These are phyloP conservation scores for Gouania willdenowi DNA, from an alignment of 2,797 vertebrate species.

Conservation along the genomic window DNA sequence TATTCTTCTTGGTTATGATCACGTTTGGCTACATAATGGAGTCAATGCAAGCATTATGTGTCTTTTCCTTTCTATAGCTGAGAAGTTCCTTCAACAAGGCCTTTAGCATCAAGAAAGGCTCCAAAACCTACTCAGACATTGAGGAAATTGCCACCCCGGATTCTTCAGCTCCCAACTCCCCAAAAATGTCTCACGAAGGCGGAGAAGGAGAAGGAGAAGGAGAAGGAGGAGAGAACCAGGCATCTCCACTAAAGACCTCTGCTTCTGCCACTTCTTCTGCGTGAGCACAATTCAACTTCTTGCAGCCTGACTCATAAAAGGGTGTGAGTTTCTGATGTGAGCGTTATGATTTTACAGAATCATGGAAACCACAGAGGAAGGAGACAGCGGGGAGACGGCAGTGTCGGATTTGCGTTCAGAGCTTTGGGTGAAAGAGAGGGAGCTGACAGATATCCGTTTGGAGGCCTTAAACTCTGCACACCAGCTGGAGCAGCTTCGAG, in stretches of 20 bases:
- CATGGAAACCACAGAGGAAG: constrained; percentile 76
- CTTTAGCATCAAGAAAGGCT: constrained; percentile 95
- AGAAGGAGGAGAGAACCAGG: constrained; percentile 65
- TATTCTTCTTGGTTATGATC: neutral
- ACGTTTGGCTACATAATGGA: too few species aligned
- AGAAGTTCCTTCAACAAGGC: constrained; percentile 97
- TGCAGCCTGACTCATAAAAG: too few species aligned
- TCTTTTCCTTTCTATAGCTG: constrained; percentile 69
- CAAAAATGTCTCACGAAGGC: constrained; percentile 87
- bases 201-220: constrained; percentile 61
- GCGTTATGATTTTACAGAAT: constrained; percentile 61
- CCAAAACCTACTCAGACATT: constrained; percentile 95
- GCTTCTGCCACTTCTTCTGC: constrained; percentile 78
- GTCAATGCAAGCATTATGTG: too few species aligned
- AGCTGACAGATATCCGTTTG: constrained; percentile 91
- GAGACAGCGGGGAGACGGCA: constrained; percentile 82
- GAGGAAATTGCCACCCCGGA: constrained; percentile 94
- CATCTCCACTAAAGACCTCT: constrained; percentile 72
- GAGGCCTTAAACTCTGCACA: constrained; percentile 95
- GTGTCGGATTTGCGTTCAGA: constrained; percentile 91
- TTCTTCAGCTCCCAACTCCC: constrained; percentile 93
- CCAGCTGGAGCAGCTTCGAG: constrained; percentile 91
- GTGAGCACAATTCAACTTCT: constrained; percentile 47
- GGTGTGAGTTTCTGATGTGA: constrained; percentile 1
- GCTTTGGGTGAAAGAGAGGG: constrained; percentile 94